phyloP scores from a whole-genome alignment of 2,113 vertebrate species.

The Nanorana parkeri region DNA sequence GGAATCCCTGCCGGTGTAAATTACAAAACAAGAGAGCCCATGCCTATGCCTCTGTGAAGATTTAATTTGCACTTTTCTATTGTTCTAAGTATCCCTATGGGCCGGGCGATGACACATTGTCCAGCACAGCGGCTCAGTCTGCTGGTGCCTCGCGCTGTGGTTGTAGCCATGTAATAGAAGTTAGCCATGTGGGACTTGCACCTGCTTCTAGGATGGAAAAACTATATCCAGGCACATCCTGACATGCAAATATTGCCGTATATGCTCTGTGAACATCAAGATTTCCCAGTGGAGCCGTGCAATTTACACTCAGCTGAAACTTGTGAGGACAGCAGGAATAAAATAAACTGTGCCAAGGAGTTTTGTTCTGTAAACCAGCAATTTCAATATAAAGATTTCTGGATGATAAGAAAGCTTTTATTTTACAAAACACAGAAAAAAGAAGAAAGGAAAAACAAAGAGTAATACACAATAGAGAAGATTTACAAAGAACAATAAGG shows the following conservation, averaged over 20 bases:
- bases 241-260: conserved; percentile 31
- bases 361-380: not conserved
- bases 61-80: conserved; percentile 29
- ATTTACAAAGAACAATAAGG: not conserved
- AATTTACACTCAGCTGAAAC: conserved; percentile 25
- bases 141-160: not conserved
- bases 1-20: too few relatives aligned
- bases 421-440: not conserved
- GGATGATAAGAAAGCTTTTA: not conserved
- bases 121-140: not conserved
- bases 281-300: conserved; percentile 26
- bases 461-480: not conserved
- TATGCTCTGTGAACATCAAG: not conserved
- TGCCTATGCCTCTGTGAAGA: not conserved
- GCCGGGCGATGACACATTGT: not conserved
- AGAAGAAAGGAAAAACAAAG: not conserved
- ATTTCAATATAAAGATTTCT: not conserved
- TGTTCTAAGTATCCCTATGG: not conserved
- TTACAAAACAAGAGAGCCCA: not conserved
- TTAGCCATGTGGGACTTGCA: not conserved
- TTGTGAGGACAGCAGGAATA: conserved; percentile 29
- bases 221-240: conserved; percentile 5
- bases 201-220: not conserved
- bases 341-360: not conserved
- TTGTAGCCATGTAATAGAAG: conserved; percentile 16